Evolutionary conservation across 1,140 invertebrate genomes (phyloP).

Genomic region (Bombus fervidus): DNA sequence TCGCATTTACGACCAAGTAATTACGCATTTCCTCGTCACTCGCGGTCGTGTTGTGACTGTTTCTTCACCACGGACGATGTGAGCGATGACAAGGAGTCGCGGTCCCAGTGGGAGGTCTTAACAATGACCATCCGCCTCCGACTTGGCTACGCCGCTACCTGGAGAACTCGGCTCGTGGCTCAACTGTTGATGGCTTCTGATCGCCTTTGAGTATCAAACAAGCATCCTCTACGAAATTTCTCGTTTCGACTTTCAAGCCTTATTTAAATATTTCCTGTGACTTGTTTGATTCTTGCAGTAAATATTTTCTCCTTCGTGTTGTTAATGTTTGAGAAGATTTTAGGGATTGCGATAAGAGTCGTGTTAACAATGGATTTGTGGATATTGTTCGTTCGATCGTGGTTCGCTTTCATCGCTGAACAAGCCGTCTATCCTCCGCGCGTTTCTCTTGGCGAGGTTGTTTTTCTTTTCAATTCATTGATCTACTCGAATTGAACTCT

Average conservation of each 20-base stretch:
- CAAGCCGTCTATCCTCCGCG: background rate
- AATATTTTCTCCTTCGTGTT: background rate
- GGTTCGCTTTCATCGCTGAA: constrained; percentile 5
- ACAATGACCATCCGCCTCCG: constrained; percentile 74
- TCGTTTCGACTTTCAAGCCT: background rate
- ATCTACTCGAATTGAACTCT: constrained; percentile 57
- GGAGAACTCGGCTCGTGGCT: constrained; percentile 66
- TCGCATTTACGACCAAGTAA: constrained; percentile 68
- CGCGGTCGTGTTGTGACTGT: constrained; percentile 67
- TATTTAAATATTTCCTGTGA: background rate
- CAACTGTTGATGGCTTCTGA: constrained; percentile 44
- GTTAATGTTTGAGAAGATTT: too few relatives aligned
- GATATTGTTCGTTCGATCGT: background rate
- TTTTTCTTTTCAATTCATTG: constrained; percentile 43
- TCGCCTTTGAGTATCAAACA: constrained; percentile 41
- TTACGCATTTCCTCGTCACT: constrained; percentile 71
- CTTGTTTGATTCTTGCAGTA: background rate
- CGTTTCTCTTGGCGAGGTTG: background rate
- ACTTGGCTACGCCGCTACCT: constrained; percentile 67
- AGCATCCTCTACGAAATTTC: background rate
- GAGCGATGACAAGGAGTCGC: constrained; percentile 76
- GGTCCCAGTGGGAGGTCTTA: constrained; percentile 73
- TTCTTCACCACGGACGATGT: constrained; percentile 69
- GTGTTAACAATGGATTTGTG: background rate
- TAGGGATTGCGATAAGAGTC: background rate